Conservation (phyloP, 2,113 vertebrate genomes). For the Mobula hypostoma region DNA sequence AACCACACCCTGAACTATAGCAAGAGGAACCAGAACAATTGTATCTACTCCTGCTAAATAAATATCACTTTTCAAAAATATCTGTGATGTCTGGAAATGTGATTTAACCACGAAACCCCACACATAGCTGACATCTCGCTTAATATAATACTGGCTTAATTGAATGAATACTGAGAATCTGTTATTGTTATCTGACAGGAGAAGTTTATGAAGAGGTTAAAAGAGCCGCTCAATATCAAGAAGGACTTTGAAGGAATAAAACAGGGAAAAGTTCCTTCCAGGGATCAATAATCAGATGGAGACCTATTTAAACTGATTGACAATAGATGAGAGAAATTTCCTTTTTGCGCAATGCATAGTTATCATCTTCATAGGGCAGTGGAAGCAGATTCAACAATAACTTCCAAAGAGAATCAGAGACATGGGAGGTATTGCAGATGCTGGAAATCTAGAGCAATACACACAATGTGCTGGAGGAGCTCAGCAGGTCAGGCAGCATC, state of each 20-base stretch:
- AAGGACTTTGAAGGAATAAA: neutral
- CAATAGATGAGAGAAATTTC: neutral
- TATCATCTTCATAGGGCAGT: too few relatives aligned
- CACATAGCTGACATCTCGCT: neutral
- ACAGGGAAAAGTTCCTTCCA: neutral
- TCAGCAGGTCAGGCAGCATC: too few relatives aligned
- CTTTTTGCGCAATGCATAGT: neutral
- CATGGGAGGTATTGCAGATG: too few relatives aligned
- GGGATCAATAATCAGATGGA: neutral
- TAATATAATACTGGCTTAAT: neutral
- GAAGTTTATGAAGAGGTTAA: neutral
- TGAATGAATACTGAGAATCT: neutral
- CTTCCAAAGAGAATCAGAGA: too few relatives aligned
- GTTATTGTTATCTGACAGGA: too few relatives aligned
- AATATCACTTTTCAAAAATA: constrained; percentile 24
- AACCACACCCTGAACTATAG: constrained; percentile 29
- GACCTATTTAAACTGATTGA: neutral
- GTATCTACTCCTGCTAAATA: constrained; percentile 28
- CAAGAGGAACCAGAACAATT: constrained; percentile 27
- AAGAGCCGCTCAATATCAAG: neutral
- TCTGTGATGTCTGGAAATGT: neutral
- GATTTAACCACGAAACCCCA: constrained; percentile 12
- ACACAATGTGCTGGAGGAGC: too few relatives aligned
- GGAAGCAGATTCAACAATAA: too few relatives aligned
- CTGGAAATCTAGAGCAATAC: too few relatives aligned